Conservation (phyloP, 2,888 invertebrate genomes). For the Altica lythri region DNA sequence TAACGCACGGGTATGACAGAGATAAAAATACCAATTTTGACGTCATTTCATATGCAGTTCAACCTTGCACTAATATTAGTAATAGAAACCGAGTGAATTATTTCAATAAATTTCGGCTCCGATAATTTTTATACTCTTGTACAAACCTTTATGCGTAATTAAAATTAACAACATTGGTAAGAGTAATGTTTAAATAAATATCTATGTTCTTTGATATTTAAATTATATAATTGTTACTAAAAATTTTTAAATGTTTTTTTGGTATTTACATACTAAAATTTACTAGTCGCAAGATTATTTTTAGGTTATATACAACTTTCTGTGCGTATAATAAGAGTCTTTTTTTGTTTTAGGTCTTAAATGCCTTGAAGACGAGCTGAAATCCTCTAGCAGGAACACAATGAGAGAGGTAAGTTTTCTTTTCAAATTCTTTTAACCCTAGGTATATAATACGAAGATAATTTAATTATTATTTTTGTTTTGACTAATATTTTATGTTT, state of each 20-base stretch:
- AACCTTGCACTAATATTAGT: constrained; percentile 58
- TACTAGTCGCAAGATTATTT: background rate
- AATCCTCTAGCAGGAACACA: constrained; percentile 44
- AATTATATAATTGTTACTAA: background rate
- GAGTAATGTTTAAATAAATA: background rate
- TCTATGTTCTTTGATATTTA: background rate
- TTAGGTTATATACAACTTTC: background rate
- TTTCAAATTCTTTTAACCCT: background rate
- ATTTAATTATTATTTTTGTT: background rate
- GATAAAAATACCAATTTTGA: constrained; percentile 40
- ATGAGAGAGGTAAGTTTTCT: constrained; percentile 52
- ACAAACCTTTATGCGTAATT: too few relatives aligned
- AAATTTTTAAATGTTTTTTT: background rate
- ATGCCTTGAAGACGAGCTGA: constrained; percentile 50
- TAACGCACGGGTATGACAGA: constrained; percentile 45
- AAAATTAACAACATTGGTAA: background rate
- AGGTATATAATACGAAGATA: background rate
- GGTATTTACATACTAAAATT: background rate
- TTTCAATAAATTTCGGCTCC: constrained; percentile 14
- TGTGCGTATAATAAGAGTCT: background rate
- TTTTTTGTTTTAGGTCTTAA: constrained; percentile 50
- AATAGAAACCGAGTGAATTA: constrained; percentile 26
- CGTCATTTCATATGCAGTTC: constrained; percentile 46
- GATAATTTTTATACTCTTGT: background rate
- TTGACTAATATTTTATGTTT: background rate